A percentile compares a stretch with the other conserved stretches of the same genome.
Evolutionary conservation across 2,113 vertebrate genomes (phyloP).

Genomic region (Holacanthus passer): DNA sequence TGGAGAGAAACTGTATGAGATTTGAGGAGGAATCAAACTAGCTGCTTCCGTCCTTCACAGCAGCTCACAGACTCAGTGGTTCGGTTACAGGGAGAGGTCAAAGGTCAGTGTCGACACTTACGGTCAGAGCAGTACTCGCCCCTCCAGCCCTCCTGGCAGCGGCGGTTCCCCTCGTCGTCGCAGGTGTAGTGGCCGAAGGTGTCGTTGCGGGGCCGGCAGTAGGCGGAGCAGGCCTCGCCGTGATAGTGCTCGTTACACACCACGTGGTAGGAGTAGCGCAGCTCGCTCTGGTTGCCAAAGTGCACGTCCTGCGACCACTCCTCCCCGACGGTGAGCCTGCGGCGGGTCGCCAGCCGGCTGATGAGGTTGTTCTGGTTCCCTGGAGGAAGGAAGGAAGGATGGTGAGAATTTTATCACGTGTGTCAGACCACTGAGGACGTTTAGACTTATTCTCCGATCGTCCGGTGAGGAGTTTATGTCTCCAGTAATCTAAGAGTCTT

Average conservation of each 20-base stretch:
- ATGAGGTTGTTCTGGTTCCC: constrained; percentile 87
- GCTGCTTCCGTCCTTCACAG: no score
- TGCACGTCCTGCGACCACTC: constrained; percentile 88
- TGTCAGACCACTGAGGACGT: not conserved
- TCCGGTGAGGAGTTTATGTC: no score
- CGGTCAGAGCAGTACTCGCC: constrained; percentile 86
- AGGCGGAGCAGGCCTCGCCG: constrained; percentile 86
- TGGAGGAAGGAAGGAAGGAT: constrained; percentile 33
- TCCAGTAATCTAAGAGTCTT: no score
- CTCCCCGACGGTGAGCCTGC: constrained; percentile 81
- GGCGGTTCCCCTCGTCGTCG: constrained; percentile 71
- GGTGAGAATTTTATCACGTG: not conserved
- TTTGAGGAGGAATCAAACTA: no score
- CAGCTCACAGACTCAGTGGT: no score
- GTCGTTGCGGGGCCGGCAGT: constrained; percentile 88
- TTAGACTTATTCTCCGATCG: no score
- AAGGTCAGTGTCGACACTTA: no score
- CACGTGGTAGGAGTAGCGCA: constrained; percentile 90
- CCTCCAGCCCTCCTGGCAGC: constrained; percentile 86
- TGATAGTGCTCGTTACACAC: constrained; percentile 87
- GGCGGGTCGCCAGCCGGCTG: constrained; percentile 84
- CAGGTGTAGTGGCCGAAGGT: constrained; percentile 87
- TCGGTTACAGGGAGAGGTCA: no score
- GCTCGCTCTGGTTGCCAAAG: constrained; percentile 82
- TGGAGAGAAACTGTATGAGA: no score